A percentile compares a stretch with the other conserved stretches of the same genome.
Evolutionary conservation across 1,140 invertebrate species (phyloP).

Genomic region (Drosophila fuyamai): DNA sequence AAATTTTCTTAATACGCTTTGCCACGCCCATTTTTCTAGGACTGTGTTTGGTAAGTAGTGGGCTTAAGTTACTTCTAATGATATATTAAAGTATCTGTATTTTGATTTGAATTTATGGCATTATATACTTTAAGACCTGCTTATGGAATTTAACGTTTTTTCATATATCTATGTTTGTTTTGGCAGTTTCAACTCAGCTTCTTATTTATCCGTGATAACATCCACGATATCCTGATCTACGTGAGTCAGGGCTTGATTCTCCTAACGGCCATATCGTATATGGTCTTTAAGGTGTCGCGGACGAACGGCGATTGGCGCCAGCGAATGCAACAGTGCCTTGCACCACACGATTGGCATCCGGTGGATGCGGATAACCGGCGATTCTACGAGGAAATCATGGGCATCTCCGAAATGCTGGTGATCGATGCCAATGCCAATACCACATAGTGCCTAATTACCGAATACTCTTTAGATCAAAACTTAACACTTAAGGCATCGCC

Average conservation of each 20-base stretch:
- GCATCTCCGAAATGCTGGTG: slow-evolving; percentile 81
- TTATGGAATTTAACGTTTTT: too few relatives aligned
- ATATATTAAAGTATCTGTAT: too few relatives aligned
- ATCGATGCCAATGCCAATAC: slow-evolving; percentile 58
- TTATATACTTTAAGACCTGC: too few relatives aligned
- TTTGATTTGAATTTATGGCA: too few relatives aligned
- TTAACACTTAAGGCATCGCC: slow-evolving; percentile 29
- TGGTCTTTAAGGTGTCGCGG: slow-evolving; percentile 68
- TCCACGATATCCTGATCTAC: slow-evolving; percentile 43
- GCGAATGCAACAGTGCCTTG: slow-evolving; percentile 68
- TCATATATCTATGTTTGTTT: too few relatives aligned
- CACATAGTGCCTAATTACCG: slow-evolving; percentile 66
- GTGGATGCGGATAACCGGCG: slow-evolving; percentile 75
- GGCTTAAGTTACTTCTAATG: neutral
- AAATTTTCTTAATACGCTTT: slow-evolving; percentile 75
- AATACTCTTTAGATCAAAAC: slow-evolving; percentile 41
- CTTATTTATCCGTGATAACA: slow-evolving; percentile 33
- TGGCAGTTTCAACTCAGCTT: slow-evolving; percentile 51
- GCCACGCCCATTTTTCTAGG: slow-evolving; percentile 68
- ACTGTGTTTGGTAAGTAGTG: slow-evolving; percentile 51
- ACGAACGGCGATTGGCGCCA: slow-evolving; percentile 63
- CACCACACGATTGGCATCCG: slow-evolving; percentile 82
- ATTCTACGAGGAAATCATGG: slow-evolving; percentile 81
- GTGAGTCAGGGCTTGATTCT: slow-evolving; percentile 65
- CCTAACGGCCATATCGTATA: slow-evolving; percentile 59